Evolutionary conservation across 2,113 vertebrate species (phyloP).

Genomic region (Tinamus guttatus): DNA sequence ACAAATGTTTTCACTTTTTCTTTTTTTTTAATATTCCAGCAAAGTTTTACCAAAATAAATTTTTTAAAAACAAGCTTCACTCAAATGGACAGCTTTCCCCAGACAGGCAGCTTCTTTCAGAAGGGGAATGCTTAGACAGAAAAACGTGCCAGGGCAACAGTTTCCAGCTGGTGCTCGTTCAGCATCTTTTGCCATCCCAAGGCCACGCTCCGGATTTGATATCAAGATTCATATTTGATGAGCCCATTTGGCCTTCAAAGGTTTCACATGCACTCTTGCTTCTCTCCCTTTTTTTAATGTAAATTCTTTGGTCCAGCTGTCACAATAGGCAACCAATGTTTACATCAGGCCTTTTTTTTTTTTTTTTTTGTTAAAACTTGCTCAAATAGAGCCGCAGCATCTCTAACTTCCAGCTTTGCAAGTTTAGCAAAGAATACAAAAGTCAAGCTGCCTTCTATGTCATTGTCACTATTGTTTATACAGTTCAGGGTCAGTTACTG

Average conservation of each 20-base stretch:
- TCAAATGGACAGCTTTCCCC: not conserved
- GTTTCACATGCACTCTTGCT: not conserved
- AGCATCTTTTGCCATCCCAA: not conserved
- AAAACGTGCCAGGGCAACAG: not conserved
- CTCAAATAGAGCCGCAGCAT: not conserved
- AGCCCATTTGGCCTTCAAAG: not conserved
- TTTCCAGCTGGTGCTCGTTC: not conserved
- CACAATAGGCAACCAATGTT: constrained; percentile 1
- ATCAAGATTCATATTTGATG: constrained; percentile 10
- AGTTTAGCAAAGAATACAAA: not conserved
- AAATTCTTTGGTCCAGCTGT: constrained; percentile 21
- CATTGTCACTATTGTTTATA: not conserved
- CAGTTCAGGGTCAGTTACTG: constrained; percentile 13
- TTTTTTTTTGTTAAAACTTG: not conserved
- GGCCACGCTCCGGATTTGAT: not conserved
- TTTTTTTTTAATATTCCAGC: not conserved
- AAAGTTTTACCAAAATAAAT: not conserved
- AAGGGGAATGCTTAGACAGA: not conserved
- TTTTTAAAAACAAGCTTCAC: not conserved
- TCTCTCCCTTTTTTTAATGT: not conserved
- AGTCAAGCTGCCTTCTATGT: not conserved
- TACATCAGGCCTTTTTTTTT: not conserved
- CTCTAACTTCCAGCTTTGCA: constrained; percentile 4
- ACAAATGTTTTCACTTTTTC: not conserved
- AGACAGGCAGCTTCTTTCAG: not conserved